Conservation (phyloP, 2,888 invertebrate species). For the Trichopria drosophilae region DNA sequence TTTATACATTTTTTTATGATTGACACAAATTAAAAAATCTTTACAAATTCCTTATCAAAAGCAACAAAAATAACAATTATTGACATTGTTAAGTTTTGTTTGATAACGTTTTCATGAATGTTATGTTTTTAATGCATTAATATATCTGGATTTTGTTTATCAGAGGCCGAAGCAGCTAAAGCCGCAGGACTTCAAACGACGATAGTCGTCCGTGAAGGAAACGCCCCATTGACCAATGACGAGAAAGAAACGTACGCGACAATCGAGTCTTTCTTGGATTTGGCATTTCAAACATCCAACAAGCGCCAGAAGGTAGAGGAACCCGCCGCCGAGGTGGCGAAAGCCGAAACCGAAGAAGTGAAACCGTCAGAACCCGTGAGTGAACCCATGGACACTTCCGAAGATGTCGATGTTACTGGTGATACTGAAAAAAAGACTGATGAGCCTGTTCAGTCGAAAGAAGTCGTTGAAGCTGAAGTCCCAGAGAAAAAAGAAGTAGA, state of each 20-base stretch:
- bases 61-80: no score
- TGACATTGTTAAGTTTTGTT: no score
- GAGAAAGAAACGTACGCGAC: constrained; percentile 63
- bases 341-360: constrained; percentile 17
- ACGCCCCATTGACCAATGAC: constrained; percentile 69
- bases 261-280: constrained; percentile 67
- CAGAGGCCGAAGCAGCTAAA: constrained; percentile 84
- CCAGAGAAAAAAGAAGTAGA: constrained; percentile 15
- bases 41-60: no score
- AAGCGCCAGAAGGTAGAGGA: constrained; percentile 53
- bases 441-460: no score
- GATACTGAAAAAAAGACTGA: constrained; percentile 38
- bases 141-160: constrained; percentile 26
- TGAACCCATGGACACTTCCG: constrained; percentile 52
- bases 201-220: constrained; percentile 79
- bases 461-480: constrained; percentile 5
- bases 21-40: no score
- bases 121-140: constrained; percentile 3
- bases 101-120: no score
- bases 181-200: constrained; percentile 71
- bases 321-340: constrained; percentile 18
- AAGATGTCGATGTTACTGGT: constrained; percentile 43
- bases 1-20: constrained; percentile 3
- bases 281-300: constrained; percentile 53
- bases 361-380: constrained; percentile 13